phyloP scores from a whole-genome alignment of 2,888 invertebrate species.

The Druceiella hillmani region DNA sequence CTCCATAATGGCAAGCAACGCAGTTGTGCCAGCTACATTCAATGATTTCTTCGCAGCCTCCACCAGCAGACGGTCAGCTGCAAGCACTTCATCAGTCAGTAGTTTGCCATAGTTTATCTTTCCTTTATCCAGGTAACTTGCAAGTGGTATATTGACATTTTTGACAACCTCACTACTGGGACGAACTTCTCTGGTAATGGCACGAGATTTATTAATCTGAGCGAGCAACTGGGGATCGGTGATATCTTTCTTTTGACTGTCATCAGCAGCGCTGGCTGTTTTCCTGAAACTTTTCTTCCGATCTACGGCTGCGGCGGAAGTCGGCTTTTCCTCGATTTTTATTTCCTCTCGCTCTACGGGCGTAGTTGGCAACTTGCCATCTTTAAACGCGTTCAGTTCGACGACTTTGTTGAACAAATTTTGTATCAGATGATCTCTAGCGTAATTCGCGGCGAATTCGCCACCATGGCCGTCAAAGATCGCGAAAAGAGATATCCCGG shows the following conservation, averaged over 20 bases:
- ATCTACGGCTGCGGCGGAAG: slow-evolving; percentile 35
- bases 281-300: slow-evolving; percentile 63
- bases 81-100: slow-evolving; percentile 80
- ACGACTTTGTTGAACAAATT: slow-evolving; percentile 72
- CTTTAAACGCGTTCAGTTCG: slow-evolving; percentile 63
- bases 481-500: slow-evolving; percentile 83
- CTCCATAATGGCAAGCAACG: slow-evolving; percentile 83
- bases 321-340: slow-evolving; percentile 42
- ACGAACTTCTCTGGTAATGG: slow-evolving; percentile 57
- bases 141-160: slow-evolving; percentile 44
- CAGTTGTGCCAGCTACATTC: slow-evolving; percentile 84
- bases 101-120: slow-evolving; percentile 77
- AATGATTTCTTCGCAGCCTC: slow-evolving; percentile 76
- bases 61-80: slow-evolving; percentile 76
- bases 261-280: slow-evolving; percentile 56
- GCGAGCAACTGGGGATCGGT: slow-evolving; percentile 64
- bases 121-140: slow-evolving; percentile 67
- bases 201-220: slow-evolving; percentile 57
- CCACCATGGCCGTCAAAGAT: slow-evolving; percentile 96
- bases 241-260: slow-evolving; percentile 53
- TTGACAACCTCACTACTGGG: slow-evolving; percentile 42
- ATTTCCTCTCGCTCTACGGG: slow-evolving; percentile 30
- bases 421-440: slow-evolving; percentile 80
- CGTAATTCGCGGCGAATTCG: slow-evolving; percentile 91
- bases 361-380: slow-evolving; percentile 45